Evolutionary conservation across 2,113 vertebrate genomes (phyloP).

Genomic region (Hystrix brachyura): DNA sequence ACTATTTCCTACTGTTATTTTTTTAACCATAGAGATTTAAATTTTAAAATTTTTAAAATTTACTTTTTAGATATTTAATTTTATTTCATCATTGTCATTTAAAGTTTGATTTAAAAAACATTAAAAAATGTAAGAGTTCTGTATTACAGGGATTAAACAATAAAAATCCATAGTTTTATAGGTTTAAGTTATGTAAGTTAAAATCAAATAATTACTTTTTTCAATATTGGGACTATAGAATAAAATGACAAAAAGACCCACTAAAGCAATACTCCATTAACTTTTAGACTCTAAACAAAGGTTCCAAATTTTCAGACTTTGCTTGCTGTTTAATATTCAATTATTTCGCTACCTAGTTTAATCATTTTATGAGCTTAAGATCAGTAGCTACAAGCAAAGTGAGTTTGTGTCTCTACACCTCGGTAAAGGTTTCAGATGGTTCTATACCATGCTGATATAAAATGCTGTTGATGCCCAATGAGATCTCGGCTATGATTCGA

Average conservation of each 20-base stretch:
- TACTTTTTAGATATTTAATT: conserved; percentile 32
- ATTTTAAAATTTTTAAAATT: too few species aligned
- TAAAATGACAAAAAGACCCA: neutral
- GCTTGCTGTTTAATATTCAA: neutral
- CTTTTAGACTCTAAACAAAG: conserved; percentile 42
- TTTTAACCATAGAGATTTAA: too few species aligned
- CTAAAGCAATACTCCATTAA: neutral
- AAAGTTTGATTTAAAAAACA: conserved; percentile 72
- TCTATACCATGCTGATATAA: conserved; percentile 97
- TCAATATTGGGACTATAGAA: conserved; percentile 46
- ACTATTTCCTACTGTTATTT: neutral
- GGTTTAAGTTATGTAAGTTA: conserved; percentile 56
- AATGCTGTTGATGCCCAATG: conserved; percentile 98
- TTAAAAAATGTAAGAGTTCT: conserved; percentile 45
- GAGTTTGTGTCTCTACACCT: conserved; percentile 95
- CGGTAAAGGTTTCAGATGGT: conserved; percentile 95
- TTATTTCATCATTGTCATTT: conserved; percentile 73
- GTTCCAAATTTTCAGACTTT: neutral
- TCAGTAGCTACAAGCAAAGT: conserved; percentile 95
- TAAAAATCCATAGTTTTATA: conserved; percentile 3
- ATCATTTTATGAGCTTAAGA: conserved; percentile 89
- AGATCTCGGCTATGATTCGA: neutral
- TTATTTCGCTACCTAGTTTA: neutral
- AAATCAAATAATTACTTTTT: conserved; percentile 58
- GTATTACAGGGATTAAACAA: conserved; percentile 32